These are phyloP conservation scores for Chloropsis cyanopogon DNA, from an alignment of 2,113 vertebrate species.

Conservation along the genomic window DNA sequence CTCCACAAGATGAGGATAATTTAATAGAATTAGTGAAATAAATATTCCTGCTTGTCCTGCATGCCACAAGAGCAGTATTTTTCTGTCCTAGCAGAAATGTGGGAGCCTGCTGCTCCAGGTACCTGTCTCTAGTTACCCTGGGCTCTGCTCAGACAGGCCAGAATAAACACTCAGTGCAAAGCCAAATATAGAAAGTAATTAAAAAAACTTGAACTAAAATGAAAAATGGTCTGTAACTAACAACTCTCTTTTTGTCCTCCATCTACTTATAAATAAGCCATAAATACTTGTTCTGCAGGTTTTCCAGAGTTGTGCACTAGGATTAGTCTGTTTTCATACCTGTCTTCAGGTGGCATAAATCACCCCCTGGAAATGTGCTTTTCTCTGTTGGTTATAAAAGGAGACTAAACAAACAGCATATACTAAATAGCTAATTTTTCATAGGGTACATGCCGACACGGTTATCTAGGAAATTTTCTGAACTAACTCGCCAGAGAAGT, in stretches of 20 bases:
- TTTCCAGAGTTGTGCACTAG: neutral
- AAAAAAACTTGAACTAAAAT: neutral
- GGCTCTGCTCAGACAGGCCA: neutral
- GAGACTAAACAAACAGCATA: neutral
- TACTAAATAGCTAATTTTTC: neutral
- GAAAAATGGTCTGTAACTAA: neutral
- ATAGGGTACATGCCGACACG: neutral
- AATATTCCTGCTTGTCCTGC: neutral
- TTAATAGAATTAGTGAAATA: neutral
- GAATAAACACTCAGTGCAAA: neutral
- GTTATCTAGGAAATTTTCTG: neutral
- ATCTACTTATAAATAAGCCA: neutral
- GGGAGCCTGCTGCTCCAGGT: neutral
- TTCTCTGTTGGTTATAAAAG: neutral
- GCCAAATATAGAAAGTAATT: neutral
- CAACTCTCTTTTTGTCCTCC: neutral
- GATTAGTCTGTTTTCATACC: neutral
- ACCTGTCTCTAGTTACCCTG: neutral
- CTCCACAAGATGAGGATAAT: neutral
- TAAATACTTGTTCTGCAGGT: neutral
- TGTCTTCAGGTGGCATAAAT: neutral
- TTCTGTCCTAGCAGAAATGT: neutral
- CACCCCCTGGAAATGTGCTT: neutral
- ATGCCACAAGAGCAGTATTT: neutral
- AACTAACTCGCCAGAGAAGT: neutral